Conservation (phyloP, 2,888 invertebrate species). For the Ferdinandea cuprea region DNA sequence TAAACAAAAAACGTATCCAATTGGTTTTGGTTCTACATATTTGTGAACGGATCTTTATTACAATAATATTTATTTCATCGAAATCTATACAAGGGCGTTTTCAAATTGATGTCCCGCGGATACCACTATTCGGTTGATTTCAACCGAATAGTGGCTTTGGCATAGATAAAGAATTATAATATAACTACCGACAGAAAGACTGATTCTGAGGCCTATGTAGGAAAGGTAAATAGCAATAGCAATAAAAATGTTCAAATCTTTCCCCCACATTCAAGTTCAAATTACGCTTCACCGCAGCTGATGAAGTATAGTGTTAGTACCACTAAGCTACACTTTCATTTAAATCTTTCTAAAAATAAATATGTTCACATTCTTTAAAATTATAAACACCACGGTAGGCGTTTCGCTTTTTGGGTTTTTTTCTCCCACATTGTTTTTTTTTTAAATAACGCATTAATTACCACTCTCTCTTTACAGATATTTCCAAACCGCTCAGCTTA, state of each 20-base stretch:
- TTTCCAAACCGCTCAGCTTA: constrained; percentile 87
- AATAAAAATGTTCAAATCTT: background rate
- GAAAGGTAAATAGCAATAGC: no score
- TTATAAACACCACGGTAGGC: constrained; percentile 21
- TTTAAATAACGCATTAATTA: constrained; percentile 46
- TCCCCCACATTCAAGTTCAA: background rate
- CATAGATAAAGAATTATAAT: no score
- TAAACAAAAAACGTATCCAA: no score
- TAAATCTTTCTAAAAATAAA: constrained; percentile 7
- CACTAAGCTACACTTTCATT: constrained; percentile 44
- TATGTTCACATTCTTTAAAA: constrained; percentile 19
- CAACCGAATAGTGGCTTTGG: no score
- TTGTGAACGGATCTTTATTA: no score
- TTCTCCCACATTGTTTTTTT: background rate
- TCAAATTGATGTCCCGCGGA: no score
- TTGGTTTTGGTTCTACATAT: no score
- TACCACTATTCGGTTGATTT: no score
- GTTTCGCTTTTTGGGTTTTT: constrained; percentile 28
- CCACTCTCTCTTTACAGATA: constrained; percentile 84
- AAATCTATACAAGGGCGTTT: no score
- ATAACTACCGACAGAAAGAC: no score
- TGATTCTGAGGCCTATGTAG: no score
- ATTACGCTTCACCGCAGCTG: background rate
- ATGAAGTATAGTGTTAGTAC: background rate
- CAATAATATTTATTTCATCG: no score